Conservation (phyloP, 2,113 vertebrate species). For the Ceratotherium simum region DNA sequence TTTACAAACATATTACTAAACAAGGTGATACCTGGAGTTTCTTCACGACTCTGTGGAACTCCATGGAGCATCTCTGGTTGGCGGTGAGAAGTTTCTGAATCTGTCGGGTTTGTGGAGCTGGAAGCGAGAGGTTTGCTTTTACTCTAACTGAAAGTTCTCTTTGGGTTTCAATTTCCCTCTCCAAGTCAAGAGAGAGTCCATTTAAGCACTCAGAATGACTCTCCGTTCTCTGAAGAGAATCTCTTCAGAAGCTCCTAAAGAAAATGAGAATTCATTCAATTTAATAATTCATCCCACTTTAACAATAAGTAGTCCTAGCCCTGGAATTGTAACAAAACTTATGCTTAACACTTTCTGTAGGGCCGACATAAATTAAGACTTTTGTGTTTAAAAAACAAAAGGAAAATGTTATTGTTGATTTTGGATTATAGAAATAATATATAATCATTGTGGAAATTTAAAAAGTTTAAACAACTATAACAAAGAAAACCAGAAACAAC, state of each 20-base stretch:
- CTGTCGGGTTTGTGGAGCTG: conserved; percentile 60
- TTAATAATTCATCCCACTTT: not conserved
- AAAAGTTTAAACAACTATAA: not conserved
- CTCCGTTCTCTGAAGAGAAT: conserved; percentile 75
- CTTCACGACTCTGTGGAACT: conserved; percentile 82
- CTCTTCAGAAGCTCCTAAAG: conserved; percentile 86
- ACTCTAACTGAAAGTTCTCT: conserved; percentile 75
- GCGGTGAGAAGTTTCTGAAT: conserved; percentile 81
- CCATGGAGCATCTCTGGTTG: conserved; percentile 78
- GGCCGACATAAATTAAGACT: conserved; percentile 29
- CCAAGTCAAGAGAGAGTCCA: conserved; percentile 78
- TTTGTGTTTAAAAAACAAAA: not conserved
- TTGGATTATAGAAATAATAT: not conserved
- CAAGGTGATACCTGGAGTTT: conserved; percentile 86
- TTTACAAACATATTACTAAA: not conserved
- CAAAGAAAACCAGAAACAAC: not conserved
- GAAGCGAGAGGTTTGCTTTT: conserved; percentile 70
- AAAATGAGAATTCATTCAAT: conserved; percentile 56
- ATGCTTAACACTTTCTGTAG: not conserved
- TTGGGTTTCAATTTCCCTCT: conserved; percentile 77
- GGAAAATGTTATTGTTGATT: not conserved
- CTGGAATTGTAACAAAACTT: not conserved
- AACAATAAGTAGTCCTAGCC: not conserved
- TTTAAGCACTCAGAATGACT: conserved; percentile 73
- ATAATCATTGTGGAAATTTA: not conserved